A percentile compares a stretch with the other conserved stretches of the same genome.
These are phyloP conservation scores for Serilophus lunatus DNA, from an alignment of 2,113 vertebrate species.

Conservation along the genomic window DNA sequence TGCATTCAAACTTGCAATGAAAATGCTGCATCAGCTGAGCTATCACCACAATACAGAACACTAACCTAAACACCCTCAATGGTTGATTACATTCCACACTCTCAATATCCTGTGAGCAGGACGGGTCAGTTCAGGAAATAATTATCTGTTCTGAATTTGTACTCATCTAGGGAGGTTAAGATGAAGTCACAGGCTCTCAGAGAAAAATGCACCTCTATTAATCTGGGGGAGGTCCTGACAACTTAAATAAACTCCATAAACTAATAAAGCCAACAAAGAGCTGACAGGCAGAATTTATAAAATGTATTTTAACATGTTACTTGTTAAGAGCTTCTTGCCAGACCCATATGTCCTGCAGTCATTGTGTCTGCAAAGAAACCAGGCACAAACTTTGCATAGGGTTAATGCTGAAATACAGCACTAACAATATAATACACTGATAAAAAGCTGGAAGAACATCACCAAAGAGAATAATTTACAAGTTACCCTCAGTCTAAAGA, in stretches of 20 bases:
- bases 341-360: neutral
- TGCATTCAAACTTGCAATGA: neutral
- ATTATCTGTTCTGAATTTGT: neutral
- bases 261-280: slow-evolving; percentile 12
- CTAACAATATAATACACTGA: neutral
- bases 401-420: neutral
- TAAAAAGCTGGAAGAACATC: neutral
- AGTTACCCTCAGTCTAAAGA: neutral
- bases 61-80: neutral
- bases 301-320: neutral
- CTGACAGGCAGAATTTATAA: neutral
- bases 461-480: neutral
- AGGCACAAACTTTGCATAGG: neutral
- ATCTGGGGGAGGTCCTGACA: neutral
- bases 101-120: neutral
- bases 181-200: neutral
- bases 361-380: neutral
- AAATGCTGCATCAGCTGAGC: neutral
- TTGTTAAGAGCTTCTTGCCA: neutral
- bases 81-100: slow-evolving; percentile 2
- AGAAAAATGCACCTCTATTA: slow-evolving; percentile 26
- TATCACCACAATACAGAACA: neutral
- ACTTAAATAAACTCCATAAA: slow-evolving; percentile 1
- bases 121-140: neutral
- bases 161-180: neutral